These are phyloP conservation scores for Enteromius anoplus DNA, from an alignment of 2,797 vertebrate species.

Conservation along the genomic window DNA sequence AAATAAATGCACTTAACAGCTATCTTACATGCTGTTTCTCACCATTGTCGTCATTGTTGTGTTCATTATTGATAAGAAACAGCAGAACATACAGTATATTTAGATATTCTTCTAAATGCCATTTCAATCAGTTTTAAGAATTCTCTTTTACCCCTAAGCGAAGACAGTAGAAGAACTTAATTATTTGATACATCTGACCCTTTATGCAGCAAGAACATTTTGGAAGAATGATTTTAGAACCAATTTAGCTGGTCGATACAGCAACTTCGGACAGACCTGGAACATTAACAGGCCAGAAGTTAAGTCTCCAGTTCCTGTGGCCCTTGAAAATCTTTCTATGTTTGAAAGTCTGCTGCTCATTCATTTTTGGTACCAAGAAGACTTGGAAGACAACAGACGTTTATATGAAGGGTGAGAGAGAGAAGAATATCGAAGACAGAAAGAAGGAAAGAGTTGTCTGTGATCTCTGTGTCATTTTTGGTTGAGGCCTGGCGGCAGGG, in stretches of 20 bases:
- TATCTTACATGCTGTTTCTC: neutral
- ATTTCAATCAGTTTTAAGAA: neutral
- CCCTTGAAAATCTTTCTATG: neutral
- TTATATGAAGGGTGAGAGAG: neutral
- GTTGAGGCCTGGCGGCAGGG: slow-evolving; percentile 52
- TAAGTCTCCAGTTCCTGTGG: neutral
- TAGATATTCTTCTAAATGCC: neutral
- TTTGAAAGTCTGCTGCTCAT: neutral
- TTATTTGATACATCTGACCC: neutral
- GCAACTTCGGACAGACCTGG: neutral
- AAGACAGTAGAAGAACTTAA: too few species aligned
- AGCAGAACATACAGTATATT: neutral
- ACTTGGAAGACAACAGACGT: slow-evolving; percentile 16
- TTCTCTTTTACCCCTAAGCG: neutral
- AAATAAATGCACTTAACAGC: neutral
- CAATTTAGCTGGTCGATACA: neutral
- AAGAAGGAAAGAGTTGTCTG: slow-evolving; percentile 50
- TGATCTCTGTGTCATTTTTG: slow-evolving; percentile 56
- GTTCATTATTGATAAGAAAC: neutral
- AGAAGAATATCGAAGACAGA: neutral
- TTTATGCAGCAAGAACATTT: neutral
- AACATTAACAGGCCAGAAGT: neutral
- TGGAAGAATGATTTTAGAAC: neutral
- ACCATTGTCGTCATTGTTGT: neutral
- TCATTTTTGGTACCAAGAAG: neutral